Conservation (phyloP, 2,888 invertebrate genomes). For the Siphlonurus alternatus region DNA sequence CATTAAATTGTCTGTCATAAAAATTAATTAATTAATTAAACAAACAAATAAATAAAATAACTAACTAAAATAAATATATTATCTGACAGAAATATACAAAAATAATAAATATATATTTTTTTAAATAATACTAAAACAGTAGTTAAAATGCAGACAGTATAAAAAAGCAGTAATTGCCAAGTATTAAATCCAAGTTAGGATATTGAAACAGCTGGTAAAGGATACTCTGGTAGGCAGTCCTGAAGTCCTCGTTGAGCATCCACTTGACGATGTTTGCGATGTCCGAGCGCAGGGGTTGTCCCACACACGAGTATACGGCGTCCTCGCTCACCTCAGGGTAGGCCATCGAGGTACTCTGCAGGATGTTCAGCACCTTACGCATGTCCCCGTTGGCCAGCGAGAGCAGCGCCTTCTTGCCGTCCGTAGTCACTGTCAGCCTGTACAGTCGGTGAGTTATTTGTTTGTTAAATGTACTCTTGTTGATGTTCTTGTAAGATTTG, state of each 20-base stretch:
- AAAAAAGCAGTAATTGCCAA: too few relatives aligned
- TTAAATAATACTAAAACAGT: too few relatives aligned
- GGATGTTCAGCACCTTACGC: constrained; percentile 89
- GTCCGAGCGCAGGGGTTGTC: constrained; percentile 82
- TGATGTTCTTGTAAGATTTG: neutral
- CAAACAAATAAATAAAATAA: too few relatives aligned
- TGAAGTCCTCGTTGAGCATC: constrained; percentile 62
- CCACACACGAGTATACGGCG: constrained; percentile 89
- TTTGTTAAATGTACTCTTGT: too few relatives aligned
- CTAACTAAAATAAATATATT: too few relatives aligned
- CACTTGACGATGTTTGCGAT: constrained; percentile 77
- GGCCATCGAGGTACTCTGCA: constrained; percentile 92
- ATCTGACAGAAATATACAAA: too few relatives aligned
- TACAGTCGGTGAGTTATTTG: constrained; percentile 18
- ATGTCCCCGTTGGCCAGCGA: constrained; percentile 91
- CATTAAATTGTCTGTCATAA: too few relatives aligned
- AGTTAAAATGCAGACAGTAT: too few relatives aligned
- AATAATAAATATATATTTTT: too few relatives aligned
- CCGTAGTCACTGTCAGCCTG: constrained; percentile 68
- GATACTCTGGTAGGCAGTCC: constrained; percentile 36
- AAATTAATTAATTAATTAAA: too few relatives aligned
- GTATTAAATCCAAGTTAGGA: too few relatives aligned
- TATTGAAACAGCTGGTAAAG: too few relatives aligned
- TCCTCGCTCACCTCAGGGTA: constrained; percentile 77
- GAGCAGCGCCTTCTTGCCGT: constrained; percentile 77